phyloP scores from a whole-genome alignment of 2,113 vertebrate genomes.

The Rhodinocichla rosea region DNA sequence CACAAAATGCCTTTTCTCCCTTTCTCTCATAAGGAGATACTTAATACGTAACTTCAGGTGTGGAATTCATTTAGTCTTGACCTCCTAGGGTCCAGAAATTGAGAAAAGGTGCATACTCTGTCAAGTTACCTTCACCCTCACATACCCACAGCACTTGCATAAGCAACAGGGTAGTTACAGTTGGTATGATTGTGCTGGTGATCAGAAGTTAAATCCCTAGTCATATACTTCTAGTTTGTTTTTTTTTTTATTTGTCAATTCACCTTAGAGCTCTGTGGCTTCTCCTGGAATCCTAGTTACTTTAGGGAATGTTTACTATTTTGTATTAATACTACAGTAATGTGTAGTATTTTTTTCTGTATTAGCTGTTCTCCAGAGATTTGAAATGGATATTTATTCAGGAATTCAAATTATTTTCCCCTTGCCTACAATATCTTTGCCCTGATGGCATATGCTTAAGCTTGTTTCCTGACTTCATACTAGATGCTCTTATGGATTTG shows the following conservation, averaged over 20 bases:
- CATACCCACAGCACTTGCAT: accelerated
- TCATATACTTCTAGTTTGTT: background rate
- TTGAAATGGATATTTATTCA: background rate
- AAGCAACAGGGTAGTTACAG: background rate
- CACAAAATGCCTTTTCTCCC: background rate
- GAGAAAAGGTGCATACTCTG: background rate
- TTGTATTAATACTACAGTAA: background rate
- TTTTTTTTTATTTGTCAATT: background rate
- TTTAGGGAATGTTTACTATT: background rate
- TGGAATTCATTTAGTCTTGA: background rate
- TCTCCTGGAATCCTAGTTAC: background rate
- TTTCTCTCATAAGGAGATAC: background rate
- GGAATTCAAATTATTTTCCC: background rate
- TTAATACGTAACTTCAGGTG: background rate
- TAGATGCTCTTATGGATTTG: background rate
- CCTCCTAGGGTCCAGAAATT: background rate
- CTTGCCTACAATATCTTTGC: background rate
- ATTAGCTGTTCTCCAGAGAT: accelerated
- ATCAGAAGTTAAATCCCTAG: background rate
- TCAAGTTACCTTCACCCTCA: background rate
- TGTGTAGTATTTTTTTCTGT: background rate
- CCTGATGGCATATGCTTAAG: background rate
- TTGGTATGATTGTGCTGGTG: background rate
- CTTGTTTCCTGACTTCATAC: background rate
- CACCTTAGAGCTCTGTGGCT: background rate